These are phyloP conservation scores for Chrysogorgia sp. DNA, from an alignment of 92 coral and sea anemone genomes.

Conservation along the genomic window DNA sequence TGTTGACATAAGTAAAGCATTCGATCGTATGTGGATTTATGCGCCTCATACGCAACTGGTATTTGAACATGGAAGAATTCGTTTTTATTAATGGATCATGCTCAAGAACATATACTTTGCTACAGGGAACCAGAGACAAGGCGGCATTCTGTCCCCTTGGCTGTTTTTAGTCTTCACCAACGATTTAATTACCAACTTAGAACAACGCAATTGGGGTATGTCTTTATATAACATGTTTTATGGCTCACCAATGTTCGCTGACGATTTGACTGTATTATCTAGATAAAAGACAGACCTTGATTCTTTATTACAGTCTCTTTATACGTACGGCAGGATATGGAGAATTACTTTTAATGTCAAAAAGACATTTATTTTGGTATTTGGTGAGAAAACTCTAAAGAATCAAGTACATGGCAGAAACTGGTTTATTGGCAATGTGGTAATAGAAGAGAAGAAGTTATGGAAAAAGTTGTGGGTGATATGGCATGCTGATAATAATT, in stretches of 20 bases:
- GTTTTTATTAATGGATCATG: neutral
- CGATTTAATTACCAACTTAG: slow-evolving; percentile 24
- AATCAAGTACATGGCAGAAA: neutral
- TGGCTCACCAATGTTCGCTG: slow-evolving; percentile 24
- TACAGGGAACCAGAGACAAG: no score
- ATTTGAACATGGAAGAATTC: neutral
- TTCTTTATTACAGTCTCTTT: neutral
- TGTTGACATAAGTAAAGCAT: no score
- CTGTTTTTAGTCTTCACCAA: slow-evolving; percentile 51
- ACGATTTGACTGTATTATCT: neutral
- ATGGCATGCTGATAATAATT: neutral
- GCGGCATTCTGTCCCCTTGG: slow-evolving; percentile 62
- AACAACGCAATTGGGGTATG: neutral
- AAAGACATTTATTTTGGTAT: slow-evolving; percentile 15
- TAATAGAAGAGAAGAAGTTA: neutral
- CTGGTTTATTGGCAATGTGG: neutral
- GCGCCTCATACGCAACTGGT: neutral
- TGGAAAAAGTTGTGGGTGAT: slow-evolving; percentile 9
- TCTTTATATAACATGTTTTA: neutral
- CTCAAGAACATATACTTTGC: neutral
- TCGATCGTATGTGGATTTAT: no score
- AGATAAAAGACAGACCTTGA: neutral
- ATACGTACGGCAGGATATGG: neutral
- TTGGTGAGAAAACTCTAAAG: neutral
- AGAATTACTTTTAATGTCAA: slow-evolving; percentile 1